Evolutionary conservation across 2,888 invertebrate species (phyloP).

Genomic region (Nasonia oneida): DNA sequence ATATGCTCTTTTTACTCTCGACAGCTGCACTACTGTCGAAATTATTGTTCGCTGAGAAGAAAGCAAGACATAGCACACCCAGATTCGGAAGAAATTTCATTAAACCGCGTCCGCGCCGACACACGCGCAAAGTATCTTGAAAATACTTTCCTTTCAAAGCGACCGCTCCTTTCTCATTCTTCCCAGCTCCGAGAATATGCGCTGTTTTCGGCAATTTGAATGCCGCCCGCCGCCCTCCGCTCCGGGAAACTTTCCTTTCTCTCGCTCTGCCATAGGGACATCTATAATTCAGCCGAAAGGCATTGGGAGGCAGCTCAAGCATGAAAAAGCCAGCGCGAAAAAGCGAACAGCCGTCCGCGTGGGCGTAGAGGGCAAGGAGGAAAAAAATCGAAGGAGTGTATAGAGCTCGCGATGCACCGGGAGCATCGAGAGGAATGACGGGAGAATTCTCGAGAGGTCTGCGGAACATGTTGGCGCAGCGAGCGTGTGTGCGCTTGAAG

Average conservation of each 20-base stretch:
- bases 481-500: neutral
- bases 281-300: slow-evolving; percentile 68
- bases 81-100: slow-evolving; percentile 47
- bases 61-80: too few relatives aligned
- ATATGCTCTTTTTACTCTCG: neutral
- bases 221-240: slow-evolving; percentile 25
- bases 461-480: neutral
- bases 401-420: slow-evolving; percentile 21
- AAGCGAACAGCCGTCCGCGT: slow-evolving; percentile 29
- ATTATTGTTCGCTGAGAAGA: neutral
- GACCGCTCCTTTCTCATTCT: neutral
- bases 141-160: slow-evolving; percentile 54
- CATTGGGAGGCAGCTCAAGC: slow-evolving; percentile 66
- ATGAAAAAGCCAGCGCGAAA: slow-evolving; percentile 53
- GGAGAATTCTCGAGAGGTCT: slow-evolving; percentile 19
- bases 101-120: slow-evolving; percentile 2
- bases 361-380: neutral
- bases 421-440: slow-evolving; percentile 37
- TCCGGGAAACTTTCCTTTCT: slow-evolving; percentile 59
- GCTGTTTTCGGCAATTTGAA: slow-evolving; percentile 59
- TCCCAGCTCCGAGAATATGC: slow-evolving; percentile 7
- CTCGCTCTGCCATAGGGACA: slow-evolving; percentile 59
- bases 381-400: neutral
- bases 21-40: neutral
- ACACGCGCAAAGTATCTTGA: slow-evolving; percentile 32